Evolutionary conservation across 1,140 invertebrate species (phyloP).

Genomic region (Papilio helenus): DNA sequence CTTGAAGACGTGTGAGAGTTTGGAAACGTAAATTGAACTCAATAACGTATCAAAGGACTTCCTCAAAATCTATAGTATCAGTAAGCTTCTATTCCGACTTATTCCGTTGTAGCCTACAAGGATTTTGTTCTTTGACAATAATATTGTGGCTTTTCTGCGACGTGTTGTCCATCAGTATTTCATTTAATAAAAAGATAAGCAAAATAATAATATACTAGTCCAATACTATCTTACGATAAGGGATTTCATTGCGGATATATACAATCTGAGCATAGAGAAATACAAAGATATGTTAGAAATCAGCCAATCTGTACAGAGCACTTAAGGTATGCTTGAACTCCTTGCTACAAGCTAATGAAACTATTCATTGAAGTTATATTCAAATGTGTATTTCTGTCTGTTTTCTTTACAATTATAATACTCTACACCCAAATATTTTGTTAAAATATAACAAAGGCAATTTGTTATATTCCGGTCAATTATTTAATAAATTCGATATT

Average conservation of each 20-base stretch:
- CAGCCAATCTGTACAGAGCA: too few relatives aligned
- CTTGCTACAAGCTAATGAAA: too few relatives aligned
- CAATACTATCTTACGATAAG: not conserved
- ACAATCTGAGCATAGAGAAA: too few relatives aligned
- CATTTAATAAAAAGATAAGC: not conserved
- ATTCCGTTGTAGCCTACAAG: slow-evolving; percentile 62
- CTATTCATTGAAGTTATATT: too few relatives aligned
- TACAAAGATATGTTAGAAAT: too few relatives aligned
- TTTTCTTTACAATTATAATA: too few relatives aligned
- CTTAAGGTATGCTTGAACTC: too few relatives aligned
- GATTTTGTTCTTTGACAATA: slow-evolving; percentile 57
- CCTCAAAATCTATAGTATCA: slow-evolving; percentile 51
- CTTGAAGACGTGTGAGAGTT: slow-evolving; percentile 50
- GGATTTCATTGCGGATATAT: too few relatives aligned
- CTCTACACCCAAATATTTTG: not conserved
- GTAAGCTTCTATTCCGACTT: slow-evolving; percentile 56
- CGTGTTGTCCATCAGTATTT: not conserved
- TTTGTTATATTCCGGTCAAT: slow-evolving; percentile 60
- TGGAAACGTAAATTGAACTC: slow-evolving; percentile 73
- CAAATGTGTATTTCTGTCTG: too few relatives aligned
- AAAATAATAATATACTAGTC: not conserved
- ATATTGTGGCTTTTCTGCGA: slow-evolving; percentile 45
- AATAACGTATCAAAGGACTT: slow-evolving; percentile 76
- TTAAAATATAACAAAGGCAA: not conserved
- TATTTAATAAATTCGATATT: slow-evolving; percentile 67